A percentile compares a stretch with the other conserved stretches of the same genome.
phyloP scores from a whole-genome alignment of 2,797 vertebrate species.

The Chaenodraco wilsoni region DNA sequence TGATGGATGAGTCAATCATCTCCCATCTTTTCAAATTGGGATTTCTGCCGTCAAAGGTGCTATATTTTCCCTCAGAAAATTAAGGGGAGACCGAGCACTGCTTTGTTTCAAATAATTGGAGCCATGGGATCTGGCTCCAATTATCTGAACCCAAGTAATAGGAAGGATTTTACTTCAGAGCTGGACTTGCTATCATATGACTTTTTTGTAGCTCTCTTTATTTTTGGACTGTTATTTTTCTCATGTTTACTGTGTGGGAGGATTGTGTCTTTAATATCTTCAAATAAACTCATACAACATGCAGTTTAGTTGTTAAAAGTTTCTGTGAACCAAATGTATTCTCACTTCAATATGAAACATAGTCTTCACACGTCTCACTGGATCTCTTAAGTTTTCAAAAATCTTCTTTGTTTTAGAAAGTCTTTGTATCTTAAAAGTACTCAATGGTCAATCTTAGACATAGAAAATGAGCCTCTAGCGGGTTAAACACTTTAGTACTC shows the following conservation, averaged over 20 bases:
- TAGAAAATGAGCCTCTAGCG: constrained; percentile 9
- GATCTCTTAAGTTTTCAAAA: constrained; percentile 10
- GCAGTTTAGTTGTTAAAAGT: constrained; percentile 20
- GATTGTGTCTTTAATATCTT: constrained; percentile 20
- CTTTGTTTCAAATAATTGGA: constrained; percentile 64
- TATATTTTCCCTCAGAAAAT: constrained; percentile 44
- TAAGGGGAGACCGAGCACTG: constrained; percentile 24
- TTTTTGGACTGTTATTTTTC: constrained; percentile 9
- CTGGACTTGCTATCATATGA: constrained; percentile 25
- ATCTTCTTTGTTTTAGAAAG: constrained; percentile 16
- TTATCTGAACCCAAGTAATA: constrained; percentile 33
- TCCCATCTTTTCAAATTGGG: constrained; percentile 44
- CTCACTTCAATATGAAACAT: neutral
- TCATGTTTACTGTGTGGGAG: constrained; percentile 3
- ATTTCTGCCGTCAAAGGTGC: constrained; percentile 61
- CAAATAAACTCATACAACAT: neutral
- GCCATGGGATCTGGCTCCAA: constrained; percentile 42
- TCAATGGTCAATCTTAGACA: constrained; percentile 9
- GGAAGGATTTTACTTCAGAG: constrained; percentile 47
- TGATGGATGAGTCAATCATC: constrained; percentile 40
- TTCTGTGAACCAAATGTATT: constrained; percentile 6
- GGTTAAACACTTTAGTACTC: constrained; percentile 37
- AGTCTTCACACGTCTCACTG: neutral
- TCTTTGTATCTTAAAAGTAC: constrained; percentile 15
- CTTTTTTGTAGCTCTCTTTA: constrained; percentile 13